Evolutionary conservation across 2,113 vertebrate genomes (phyloP).

Genomic region (Eublepharis macularius): DNA sequence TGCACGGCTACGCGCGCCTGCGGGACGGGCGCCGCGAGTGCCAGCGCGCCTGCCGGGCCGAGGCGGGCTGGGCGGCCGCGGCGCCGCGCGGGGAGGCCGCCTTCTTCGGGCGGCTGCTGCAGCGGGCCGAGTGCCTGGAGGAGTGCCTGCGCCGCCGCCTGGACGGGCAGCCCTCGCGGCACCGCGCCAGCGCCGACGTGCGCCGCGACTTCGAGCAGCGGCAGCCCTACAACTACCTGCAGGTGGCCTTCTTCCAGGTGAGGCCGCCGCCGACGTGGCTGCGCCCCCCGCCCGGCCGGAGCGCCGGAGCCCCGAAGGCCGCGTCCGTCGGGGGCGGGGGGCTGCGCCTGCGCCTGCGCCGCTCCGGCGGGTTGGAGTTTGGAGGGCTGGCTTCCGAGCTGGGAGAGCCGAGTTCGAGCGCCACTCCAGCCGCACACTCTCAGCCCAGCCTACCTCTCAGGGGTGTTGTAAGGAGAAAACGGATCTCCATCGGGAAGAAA

Average conservation of each 20-base stretch:
- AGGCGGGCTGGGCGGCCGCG: neutral
- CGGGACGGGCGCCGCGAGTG: conserved; percentile 64
- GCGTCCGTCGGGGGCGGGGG: too few relatives aligned
- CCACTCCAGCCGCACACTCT: too few relatives aligned
- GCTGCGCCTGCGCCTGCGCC: too few relatives aligned
- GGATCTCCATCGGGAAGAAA: too few relatives aligned
- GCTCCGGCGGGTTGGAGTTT: too few relatives aligned
- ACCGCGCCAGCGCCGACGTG: conserved; percentile 80
- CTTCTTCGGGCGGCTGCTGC: conserved; percentile 79
- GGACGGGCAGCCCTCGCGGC: conserved; percentile 72
- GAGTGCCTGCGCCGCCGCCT: conserved; percentile 78
- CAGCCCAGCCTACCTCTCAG: too few relatives aligned
- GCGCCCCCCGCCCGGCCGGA: too few relatives aligned
- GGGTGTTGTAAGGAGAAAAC: too few relatives aligned
- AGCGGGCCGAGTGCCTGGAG: conserved; percentile 85
- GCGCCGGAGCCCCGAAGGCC: too few relatives aligned
- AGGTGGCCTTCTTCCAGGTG: conserved; percentile 93
- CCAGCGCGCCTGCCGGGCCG: conserved; percentile 45
- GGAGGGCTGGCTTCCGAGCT: too few relatives aligned
- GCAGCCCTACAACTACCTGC: conserved; percentile 95
- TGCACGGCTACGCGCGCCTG: conserved; percentile 76
- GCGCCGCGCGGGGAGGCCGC: conserved; percentile 73
- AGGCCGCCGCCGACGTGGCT: neutral
- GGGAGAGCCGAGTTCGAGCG: too few relatives aligned
- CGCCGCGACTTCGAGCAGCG: conserved; percentile 84